These are phyloP conservation scores for Eupleurogrammus muticus DNA, from an alignment of 2,797 vertebrate genomes.

Conservation along the genomic window DNA sequence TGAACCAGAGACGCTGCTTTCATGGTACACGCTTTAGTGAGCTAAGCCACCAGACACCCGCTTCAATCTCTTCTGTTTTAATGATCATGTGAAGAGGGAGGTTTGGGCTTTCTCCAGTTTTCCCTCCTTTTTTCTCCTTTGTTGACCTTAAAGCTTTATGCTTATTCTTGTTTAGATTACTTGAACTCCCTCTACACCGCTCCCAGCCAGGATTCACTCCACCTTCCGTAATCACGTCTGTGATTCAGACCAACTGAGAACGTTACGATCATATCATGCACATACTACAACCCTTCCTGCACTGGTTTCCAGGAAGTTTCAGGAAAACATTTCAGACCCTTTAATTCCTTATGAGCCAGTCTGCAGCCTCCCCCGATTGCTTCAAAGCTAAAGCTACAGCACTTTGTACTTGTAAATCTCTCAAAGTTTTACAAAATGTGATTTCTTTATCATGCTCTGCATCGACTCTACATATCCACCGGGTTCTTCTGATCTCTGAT, in stretches of 20 bases:
- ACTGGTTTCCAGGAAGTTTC: constrained; percentile 13
- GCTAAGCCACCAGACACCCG: constrained; percentile 38
- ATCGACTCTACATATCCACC: neutral
- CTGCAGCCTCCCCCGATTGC: constrained; percentile 17
- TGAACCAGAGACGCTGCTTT: constrained; percentile 43
- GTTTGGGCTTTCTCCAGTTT: constrained; percentile 13
- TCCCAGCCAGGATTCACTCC: constrained; percentile 33
- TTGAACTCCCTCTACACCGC: constrained; percentile 31
- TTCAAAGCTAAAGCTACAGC: neutral
- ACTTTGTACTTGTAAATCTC: neutral
- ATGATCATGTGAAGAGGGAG: constrained; percentile 57
- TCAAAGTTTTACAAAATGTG: neutral
- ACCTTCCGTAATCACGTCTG: constrained; percentile 52
- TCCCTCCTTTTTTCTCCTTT: constrained; percentile 58
- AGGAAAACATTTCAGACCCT: constrained; percentile 19
- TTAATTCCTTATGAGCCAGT: constrained; percentile 33
- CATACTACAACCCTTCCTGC: constrained; percentile 7
- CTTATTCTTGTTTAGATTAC: constrained; percentile 54
- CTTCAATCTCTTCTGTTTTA: constrained; percentile 60
- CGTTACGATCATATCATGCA: constrained; percentile 18
- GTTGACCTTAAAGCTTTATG: constrained; percentile 49
- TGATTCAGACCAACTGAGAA: constrained; percentile 18
- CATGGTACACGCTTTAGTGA: constrained; percentile 39
- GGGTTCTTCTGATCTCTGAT: neutral
- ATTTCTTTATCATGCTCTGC: constrained; percentile 1